Evolutionary conservation across 1,140 invertebrate genomes (phyloP), one percentile per base, ranked within the genome.

Genomic region (Drosophila nannoptera): DNA sequence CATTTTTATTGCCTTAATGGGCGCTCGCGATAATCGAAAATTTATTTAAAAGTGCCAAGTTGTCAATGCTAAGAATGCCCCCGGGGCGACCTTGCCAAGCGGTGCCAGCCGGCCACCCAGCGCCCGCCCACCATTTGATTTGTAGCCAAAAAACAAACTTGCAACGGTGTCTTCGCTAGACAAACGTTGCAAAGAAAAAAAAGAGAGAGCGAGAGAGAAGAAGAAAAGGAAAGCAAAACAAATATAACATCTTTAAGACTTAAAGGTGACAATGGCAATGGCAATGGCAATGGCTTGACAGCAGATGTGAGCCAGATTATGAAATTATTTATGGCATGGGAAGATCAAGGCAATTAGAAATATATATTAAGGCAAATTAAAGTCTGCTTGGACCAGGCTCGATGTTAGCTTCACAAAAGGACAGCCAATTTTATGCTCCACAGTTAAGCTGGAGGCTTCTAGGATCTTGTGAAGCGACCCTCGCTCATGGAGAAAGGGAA

Each of bases 1-100:
- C 71, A 81, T 83, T 87, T 87, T 87, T 87, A 87, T 87, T 87
- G 78, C 84, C 78, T 75, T 81, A 87, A 77, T 83, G 84, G 73
- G 56, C 65, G 74, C 49, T 7, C 49, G 32, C 80, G 84, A 87
- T 87, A 87, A 87, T 87, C 84, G 84, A 87, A 87, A 87, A 81
- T 87, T 87, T 84, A 87, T 87, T 87, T 87, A 87, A 80, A 69
- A 73, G 73, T 70, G 67, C 64, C 61, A 74, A 69, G 59, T 66
- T 68, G 55, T 73, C 52, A 54, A 68, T 55, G 48, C 36, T 52
- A 54, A 58, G 31, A 69, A 43, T 42, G 63, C 50, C 54, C 35
- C 59, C 16, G 46, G 8, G 58, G 38, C 53, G 11, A 43, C 49
- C 54, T 43, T 63, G 40, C 4, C 40, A 14, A 7, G 11, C 38